Base-by-base conservation (phyloP, 1,140 invertebrate species). In the Portunus trituberculatus region DNA sequence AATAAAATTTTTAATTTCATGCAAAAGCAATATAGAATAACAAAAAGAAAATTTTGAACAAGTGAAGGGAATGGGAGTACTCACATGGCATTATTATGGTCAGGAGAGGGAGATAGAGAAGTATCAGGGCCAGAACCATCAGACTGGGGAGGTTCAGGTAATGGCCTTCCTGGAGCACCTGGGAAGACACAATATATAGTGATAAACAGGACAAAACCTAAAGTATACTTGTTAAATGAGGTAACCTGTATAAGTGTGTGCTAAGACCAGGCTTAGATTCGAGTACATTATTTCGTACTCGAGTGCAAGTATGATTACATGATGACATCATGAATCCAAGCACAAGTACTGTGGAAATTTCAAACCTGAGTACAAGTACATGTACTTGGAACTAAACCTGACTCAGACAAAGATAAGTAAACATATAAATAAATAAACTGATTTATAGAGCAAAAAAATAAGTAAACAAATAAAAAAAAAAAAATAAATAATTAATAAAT, bases 41-140 rank as follows among this genome's bases (percentile, higher is more conserved):
- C 25, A 89, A 46, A 46, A 12, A 89, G 3, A 48, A 8, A 89
- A 89, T 20, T 0, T 12, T 25, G 29, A 16, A 7, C 28, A 14
- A 76, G 20, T 32, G 12, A 76, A 25, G 39, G 0, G 0, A 3
- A 14, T 39, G 28, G 25, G 8, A 52, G 14, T 76, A 93, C 92
- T 93, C 76, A 93, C 92, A 48, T 83, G 82, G 32, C 82, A 87
- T 93, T 93, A 52, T 48, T 46, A 52, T 93, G n/a, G 14, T 93
- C 83, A 52, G 92, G 92, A 31, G 39, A 86, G 46, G 91, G 46
- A 52, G 82, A 39, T 31, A 48, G 28, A 28, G 92, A 87, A 7
- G 83, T 86, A 28, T 93, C 92, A 20, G 82, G 92, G 7, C 92
- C 83, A 14, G 92, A 87, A 25, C 92, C 83, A 48, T 93, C 82